These are phyloP conservation scores for Drosophila ananassae DNA, from an alignment of 1,140 invertebrate species.

Conservation along the genomic window DNA sequence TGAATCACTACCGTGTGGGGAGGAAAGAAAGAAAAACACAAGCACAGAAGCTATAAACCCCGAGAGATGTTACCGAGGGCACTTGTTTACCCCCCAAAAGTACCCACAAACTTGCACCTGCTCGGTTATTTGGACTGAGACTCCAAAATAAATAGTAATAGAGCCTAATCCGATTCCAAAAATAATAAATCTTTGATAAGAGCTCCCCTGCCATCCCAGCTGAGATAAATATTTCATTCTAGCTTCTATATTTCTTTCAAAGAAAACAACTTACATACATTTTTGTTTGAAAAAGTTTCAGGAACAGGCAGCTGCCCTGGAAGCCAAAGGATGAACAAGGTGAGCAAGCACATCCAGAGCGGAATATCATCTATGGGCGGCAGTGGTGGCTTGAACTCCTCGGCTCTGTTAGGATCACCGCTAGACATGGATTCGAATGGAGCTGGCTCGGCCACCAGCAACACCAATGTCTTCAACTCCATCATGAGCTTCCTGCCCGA, in stretches of 20 bases:
- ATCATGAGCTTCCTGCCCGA: slow-evolving; percentile 87
- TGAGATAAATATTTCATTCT: background rate
- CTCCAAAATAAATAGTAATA: background rate
- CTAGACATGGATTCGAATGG: slow-evolving; percentile 20
- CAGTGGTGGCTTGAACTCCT: slow-evolving; percentile 3
- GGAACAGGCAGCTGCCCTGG: too few relatives aligned
- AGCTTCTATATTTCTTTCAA: too few relatives aligned
- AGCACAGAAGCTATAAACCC: background rate
- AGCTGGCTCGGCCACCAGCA: slow-evolving; percentile 20
- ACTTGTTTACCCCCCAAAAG: background rate
- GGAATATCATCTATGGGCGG: slow-evolving; percentile 35
- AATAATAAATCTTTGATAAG: background rate
- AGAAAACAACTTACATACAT: too few relatives aligned
- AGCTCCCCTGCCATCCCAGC: background rate
- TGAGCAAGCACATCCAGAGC: slow-evolving; percentile 76
- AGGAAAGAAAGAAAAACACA: slow-evolving; percentile 6
- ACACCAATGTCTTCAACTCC: slow-evolving; percentile 81
- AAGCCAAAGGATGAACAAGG: slow-evolving; percentile 66
- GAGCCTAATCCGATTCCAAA: background rate
- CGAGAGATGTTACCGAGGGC: background rate
- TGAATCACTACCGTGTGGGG: slow-evolving; percentile 21
- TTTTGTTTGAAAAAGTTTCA: too few relatives aligned
- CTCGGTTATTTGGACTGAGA: background rate
- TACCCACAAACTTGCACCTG: background rate
- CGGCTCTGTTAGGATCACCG: slow-evolving; percentile 43